These are phyloP conservation scores for Corydoras sp. DNA, from an alignment of 2,113 vertebrate species.

Conservation along the genomic window DNA sequence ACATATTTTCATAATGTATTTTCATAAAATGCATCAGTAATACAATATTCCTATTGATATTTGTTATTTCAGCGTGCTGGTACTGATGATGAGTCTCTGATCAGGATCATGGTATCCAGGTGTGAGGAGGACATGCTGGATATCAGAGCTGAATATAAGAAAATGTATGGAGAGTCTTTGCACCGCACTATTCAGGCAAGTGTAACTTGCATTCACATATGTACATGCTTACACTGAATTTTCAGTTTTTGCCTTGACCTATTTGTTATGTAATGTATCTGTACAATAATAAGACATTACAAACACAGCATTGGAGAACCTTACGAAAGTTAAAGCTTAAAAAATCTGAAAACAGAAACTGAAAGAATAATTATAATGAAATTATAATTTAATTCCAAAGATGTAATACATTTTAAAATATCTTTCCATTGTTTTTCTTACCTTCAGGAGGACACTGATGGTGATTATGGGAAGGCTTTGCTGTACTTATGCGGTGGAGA, in stretches of 20 bases:
- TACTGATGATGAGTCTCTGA: slow-evolving; percentile 86
- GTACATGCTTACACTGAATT: no score
- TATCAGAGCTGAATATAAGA: slow-evolving; percentile 74
- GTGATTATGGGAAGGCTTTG: slow-evolving; percentile 87
- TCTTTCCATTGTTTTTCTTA: slow-evolving; percentile 5
- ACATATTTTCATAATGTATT: neutral
- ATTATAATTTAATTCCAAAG: no score
- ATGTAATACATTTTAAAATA: neutral
- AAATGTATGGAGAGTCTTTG: slow-evolving; percentile 78
- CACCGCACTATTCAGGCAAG: slow-evolving; percentile 81
- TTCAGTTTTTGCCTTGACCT: no score
- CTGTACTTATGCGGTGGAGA: slow-evolving; percentile 85
- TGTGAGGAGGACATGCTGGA: slow-evolving; percentile 88
- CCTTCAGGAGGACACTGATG: slow-evolving; percentile 81
- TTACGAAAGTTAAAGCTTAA: no score
- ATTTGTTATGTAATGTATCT: no score
- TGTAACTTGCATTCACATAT: neutral
- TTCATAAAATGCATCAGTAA: neutral
- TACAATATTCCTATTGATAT: slow-evolving; percentile 2
- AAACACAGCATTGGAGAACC: no score
- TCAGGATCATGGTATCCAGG: slow-evolving; percentile 85
- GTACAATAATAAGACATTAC: no score
- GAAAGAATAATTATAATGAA: no score
- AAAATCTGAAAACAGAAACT: no score
- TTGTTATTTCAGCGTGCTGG: slow-evolving; percentile 76